Conservation (phyloP, 2,113 vertebrate genomes). For the Rallus limicola region DNA sequence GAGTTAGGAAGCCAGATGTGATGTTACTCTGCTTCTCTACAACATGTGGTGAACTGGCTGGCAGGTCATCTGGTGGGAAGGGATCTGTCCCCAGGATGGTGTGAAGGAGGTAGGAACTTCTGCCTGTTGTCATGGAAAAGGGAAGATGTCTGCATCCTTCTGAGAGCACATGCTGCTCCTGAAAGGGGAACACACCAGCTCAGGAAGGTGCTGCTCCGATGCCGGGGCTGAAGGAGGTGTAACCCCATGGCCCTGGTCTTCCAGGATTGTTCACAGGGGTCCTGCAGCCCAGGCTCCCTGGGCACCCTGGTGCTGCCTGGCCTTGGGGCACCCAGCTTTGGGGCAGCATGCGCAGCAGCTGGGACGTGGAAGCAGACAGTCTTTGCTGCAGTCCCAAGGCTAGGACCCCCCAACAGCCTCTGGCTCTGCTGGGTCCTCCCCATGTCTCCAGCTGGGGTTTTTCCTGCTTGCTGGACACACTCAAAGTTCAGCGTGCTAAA, state of each 20-base stretch:
- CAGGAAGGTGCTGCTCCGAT: accelerated
- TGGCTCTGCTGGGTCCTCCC: neutral
- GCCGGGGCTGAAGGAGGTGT: neutral
- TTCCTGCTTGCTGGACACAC: neutral
- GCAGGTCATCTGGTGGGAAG: neutral
- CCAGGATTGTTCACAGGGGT: accelerated
- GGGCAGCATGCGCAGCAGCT: accelerated
- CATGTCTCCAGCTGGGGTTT: neutral
- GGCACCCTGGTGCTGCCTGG: neutral
- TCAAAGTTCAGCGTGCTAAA: conserved; percentile 69
- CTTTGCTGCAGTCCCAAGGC: neutral
- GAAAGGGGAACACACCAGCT: neutral
- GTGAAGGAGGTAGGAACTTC: neutral
- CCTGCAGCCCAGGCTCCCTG: neutral
- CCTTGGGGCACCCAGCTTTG: neutral
- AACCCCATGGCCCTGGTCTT: accelerated
- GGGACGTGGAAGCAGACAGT: accelerated
- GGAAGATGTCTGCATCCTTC: neutral
- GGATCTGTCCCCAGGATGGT: neutral
- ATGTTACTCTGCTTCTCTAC: neutral
- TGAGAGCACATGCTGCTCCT: neutral
- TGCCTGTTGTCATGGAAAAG: neutral
- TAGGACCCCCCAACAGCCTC: neutral
- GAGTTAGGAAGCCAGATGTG: neutral
- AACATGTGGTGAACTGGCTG: neutral